Evolutionary conservation across 1,140 invertebrate species (phyloP), one percentile per base, ranked within the genome.

Genomic region (Odontomachus brunneus): DNA sequence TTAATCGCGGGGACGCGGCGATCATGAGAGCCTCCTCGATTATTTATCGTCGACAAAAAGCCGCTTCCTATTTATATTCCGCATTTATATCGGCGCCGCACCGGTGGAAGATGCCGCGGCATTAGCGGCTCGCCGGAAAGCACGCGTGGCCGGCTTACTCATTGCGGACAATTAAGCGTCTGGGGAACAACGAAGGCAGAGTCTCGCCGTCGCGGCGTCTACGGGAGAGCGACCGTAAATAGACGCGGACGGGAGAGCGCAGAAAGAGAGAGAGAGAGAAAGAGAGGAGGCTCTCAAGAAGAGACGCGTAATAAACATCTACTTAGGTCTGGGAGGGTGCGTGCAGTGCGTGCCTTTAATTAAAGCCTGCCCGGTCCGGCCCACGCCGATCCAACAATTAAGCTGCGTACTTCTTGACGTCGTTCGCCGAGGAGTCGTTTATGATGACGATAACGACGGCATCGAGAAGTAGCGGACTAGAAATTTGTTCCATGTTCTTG

Each of bases 111-210:
- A n/a, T n/a, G n/a, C n/a, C n/a, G n/a, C n/a, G n/a, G n/a, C n/a
- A n/a, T n/a, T n/a, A n/a, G n/a, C n/a, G n/a, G n/a, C 66, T 24
- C 19, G 19, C 14, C 0, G 33, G 57, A 7, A 51, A 9, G 14
- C 24, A 11, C 57, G 72, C 60, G 73, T 67, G 75, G 49, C 29
- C 65, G 24, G 65, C 62, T 80, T 80, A 69, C 53, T 80, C 65
- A 80, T 80, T 71, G 75, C 75, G n/a, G 33, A 57, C 75, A 80
- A 76, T 76, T 76, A 76, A 80, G 33, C 14, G 75, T 80, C 65
- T 80, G 65, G 22, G n/a, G 59, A 75, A 63, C 59, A 67, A 71
- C 29, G 71, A 85, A 71, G 33, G 14, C 62, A 55, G 29, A 78
- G 49, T 69, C 65, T 57, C 65, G 75, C 51, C 33, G 53, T 55